Percentiles rank a stretch among this genome's conserved stretches.
phyloP scores from a whole-genome alignment of 2,113 vertebrate species.

The Elgaria multicarinata region DNA sequence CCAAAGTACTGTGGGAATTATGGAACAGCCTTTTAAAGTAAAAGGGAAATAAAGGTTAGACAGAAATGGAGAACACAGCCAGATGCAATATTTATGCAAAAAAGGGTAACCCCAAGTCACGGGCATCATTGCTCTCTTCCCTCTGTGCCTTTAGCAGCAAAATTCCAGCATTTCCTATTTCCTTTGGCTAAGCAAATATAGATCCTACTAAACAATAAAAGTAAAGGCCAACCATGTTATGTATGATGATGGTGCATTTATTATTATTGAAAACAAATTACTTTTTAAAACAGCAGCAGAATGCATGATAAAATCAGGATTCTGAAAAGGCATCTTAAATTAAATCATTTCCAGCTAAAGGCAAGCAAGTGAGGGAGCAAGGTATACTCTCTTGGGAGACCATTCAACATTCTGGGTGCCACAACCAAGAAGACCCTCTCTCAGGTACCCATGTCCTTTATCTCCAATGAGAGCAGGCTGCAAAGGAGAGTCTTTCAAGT shows the following conservation, averaged over 20 bases:
- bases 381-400: neutral
- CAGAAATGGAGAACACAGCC: conserved; percentile 16
- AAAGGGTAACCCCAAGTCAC: neutral
- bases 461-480: neutral
- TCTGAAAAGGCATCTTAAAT: neutral
- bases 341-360: neutral
- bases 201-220: neutral
- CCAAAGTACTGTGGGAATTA: conserved; percentile 50
- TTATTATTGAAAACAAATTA: neutral
- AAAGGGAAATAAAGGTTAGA: conserved; percentile 50
- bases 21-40: conserved; percentile 36
- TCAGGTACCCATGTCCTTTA: neutral
- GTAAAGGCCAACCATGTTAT: neutral
- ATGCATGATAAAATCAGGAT: neutral
- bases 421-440: neutral
- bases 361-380: no score
- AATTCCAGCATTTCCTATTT: neutral
- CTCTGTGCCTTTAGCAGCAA: neutral
- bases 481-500: neutral
- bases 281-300: neutral
- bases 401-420: neutral
- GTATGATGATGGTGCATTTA: no score
- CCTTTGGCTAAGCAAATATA: neutral
- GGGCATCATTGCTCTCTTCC: neutral
- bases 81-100: conserved; percentile 21